These are phyloP conservation scores for Choristoneura fumiferana DNA, from an alignment of 1,140 invertebrate species.

Conservation along the genomic window DNA sequence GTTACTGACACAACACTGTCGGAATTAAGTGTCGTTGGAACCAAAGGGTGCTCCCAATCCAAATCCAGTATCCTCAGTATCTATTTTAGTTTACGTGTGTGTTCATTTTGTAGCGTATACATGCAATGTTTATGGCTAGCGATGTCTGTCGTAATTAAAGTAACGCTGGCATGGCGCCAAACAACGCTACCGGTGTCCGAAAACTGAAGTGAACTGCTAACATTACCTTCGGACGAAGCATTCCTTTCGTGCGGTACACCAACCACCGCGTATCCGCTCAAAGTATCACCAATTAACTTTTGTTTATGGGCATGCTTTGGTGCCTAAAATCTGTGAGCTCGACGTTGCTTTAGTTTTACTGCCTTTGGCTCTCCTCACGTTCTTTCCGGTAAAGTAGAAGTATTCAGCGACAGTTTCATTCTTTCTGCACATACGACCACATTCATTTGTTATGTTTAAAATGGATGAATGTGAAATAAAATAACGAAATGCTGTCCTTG, in stretches of 20 bases:
- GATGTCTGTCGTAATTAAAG: slow-evolving; percentile 18
- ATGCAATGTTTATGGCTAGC: slow-evolving; percentile 11
- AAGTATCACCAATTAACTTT: slow-evolving; percentile 12
- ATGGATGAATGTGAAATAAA: too few species aligned
- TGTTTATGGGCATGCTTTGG: slow-evolving; percentile 2
- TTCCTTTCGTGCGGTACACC: slow-evolving; percentile 5
- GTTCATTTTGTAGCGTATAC: background rate
- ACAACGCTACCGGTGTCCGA: background rate
- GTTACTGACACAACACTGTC: too few species aligned
- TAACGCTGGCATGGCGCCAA: slow-evolving; percentile 7
- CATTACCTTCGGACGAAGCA: background rate
- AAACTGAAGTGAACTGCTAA: slow-evolving; percentile 1
- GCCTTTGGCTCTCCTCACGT: background rate
- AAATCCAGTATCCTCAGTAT: too few species aligned
- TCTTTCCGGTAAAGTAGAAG: too few species aligned
- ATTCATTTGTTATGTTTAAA: too few species aligned
- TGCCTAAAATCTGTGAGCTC: background rate
- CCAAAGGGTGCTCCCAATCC: slow-evolving; percentile 1
- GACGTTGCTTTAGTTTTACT: slow-evolving; percentile 1
- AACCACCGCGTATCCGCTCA: background rate
- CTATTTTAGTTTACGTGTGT: background rate
- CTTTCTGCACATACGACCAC: too few species aligned
- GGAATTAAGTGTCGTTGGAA: background rate
- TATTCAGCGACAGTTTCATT: too few species aligned
- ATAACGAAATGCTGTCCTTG: background rate